A percentile compares a stretch with the other conserved stretches of the same genome.
Evolutionary conservation across 2,113 vertebrate genomes (phyloP).

Genomic region (Pterocles gutturalis): DNA sequence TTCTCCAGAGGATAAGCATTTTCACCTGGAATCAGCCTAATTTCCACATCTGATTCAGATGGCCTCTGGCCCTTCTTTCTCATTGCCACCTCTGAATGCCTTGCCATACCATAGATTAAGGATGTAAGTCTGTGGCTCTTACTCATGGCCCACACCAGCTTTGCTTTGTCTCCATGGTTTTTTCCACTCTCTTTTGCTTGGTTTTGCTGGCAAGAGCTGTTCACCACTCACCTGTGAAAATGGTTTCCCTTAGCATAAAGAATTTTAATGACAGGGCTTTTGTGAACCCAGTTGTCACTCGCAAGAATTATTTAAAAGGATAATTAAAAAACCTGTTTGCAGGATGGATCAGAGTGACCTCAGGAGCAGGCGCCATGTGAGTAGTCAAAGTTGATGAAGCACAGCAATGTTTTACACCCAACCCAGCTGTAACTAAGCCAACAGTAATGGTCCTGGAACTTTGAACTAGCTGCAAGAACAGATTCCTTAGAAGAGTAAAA

Average conservation of each 20-base stretch:
- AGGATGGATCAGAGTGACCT: neutral
- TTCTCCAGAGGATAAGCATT: neutral
- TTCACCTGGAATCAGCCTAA: neutral
- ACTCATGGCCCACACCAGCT: neutral
- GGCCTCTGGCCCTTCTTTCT: neutral
- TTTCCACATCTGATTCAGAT: neutral
- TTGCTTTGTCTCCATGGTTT: rapidly evolving
- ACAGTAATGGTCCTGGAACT: neutral
- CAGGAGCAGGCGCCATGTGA: neutral
- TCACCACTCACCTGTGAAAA: neutral
- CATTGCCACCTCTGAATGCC: neutral
- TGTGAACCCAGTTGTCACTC: neutral
- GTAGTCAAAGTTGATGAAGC: neutral
- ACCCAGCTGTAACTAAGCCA: neutral
- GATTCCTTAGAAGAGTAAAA: neutral
- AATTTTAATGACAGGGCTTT: neutral
- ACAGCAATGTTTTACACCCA: neutral
- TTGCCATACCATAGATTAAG: neutral
- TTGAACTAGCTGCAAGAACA: neutral
- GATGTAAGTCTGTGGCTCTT: neutral
- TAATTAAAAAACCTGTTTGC: neutral
- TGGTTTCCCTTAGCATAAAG: neutral
- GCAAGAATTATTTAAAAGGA: neutral
- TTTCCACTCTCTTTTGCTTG: neutral
- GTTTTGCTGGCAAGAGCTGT: neutral